Percentiles rank a stretch among this genome's conserved stretches.
phyloP scores from a whole-genome alignment of 1,140 invertebrate genomes.

The Drosophila ananassae region DNA sequence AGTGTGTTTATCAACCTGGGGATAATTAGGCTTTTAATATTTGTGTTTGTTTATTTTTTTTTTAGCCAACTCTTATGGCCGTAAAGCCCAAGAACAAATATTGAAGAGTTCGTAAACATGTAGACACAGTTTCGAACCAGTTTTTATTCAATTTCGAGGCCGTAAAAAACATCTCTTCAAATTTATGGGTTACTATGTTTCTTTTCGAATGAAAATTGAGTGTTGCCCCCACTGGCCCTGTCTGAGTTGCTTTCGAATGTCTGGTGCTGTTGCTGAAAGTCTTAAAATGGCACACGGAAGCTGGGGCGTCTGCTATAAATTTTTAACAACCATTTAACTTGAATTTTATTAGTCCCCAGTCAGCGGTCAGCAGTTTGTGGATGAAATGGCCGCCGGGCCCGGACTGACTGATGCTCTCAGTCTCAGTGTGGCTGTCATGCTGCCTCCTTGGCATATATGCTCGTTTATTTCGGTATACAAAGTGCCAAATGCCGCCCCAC shows the following conservation, averaged over 20 bases:
- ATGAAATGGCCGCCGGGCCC: neutral
- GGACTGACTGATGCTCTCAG: slow-evolving; percentile 18
- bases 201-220: slow-evolving; percentile 12
- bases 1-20: slow-evolving; percentile 6
- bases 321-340: slow-evolving; percentile 83
- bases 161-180: neutral
- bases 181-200: slow-evolving; percentile 10
- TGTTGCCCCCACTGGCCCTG: neutral
- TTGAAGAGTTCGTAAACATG: neutral
- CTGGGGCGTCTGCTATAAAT: slow-evolving; percentile 66
- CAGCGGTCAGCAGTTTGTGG: slow-evolving; percentile 39
- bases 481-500: slow-evolving; percentile 42
- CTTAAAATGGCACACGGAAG: slow-evolving; percentile 44
- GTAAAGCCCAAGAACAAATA: neutral
- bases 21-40: slow-evolving; percentile 2
- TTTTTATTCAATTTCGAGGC: slow-evolving; percentile 2
- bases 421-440: slow-evolving; percentile 24
- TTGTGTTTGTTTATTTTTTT: neutral
- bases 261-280: slow-evolving; percentile 13
- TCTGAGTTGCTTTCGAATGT: slow-evolving; percentile 1
- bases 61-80: too few relatives aligned
- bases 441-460: slow-evolving; percentile 34
- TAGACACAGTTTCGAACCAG: neutral
- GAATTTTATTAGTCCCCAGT: slow-evolving; percentile 79
- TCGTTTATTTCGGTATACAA: slow-evolving; percentile 41